Evolutionary conservation across 2,797 vertebrate species (phyloP), one percentile per base, ranked within the genome.

Genomic region (Chelidonichthys spinosus): DNA sequence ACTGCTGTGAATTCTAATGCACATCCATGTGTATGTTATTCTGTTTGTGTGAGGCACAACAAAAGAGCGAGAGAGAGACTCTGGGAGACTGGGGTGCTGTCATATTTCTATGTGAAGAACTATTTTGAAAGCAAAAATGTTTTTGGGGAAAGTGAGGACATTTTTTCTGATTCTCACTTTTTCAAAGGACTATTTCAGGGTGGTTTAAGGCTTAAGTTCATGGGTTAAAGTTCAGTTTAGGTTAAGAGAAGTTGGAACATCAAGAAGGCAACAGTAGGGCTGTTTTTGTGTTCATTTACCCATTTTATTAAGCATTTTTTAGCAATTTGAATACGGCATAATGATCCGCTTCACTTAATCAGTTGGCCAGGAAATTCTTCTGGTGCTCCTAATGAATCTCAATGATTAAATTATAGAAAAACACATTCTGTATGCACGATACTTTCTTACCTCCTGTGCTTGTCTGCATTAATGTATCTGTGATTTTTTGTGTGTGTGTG

Each of bases 1-100:
- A 25, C 17, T 56, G 52, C 37, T 62, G 61, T 18, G 44, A 72
- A 54, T 6, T 25, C 25, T 25, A 25, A 25, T 33, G 10, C n/a
- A 39, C 15, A 17, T 43, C 33, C 4, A 7, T 69, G 71, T 74
- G 43, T 32, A 8, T 63, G 32, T 40, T 47, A 13, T 39, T 40
- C 46, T 74, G 33, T 62, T 68, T 33, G 11, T 70, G 54, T 47
- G 37, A 62, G 17, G 7, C 25, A 32, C 55, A 53, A 63, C 7
- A 37, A 4, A 18, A 43, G 11, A 13, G 47, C 14, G 13, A 9
- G 32, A 60, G 25, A 36, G 15, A 32, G n/a, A 66, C 15, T 55
- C 25, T 25, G 25, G 25, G 25, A 25, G 25, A 25, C 25, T 25
- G 25, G 32, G 36, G 52, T 44, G 40, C 5, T 14, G 9, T 18